phyloP scores from a whole-genome alignment of 2,113 vertebrate genomes.

The Trematocara macrostoma region DNA sequence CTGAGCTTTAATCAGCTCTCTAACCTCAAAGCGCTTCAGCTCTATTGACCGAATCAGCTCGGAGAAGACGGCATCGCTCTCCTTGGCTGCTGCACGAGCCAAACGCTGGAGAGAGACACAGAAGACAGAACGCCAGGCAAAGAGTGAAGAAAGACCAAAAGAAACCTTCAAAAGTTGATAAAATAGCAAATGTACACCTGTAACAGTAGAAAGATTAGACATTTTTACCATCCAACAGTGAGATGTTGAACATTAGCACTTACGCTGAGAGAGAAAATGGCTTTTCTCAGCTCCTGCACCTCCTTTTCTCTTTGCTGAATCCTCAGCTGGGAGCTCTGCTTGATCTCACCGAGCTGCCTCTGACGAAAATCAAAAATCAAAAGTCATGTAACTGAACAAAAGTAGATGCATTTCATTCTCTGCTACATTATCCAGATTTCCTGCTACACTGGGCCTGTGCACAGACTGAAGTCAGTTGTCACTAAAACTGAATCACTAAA shows the following conservation, averaged over 20 bases:
- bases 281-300: slow-evolving; percentile 64
- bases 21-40: slow-evolving; percentile 67
- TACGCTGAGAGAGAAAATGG: slow-evolving; percentile 63
- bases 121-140: neutral
- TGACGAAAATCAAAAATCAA: neutral
- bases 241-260: neutral
- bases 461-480: neutral
- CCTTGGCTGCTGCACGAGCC: slow-evolving; percentile 48
- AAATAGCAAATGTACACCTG: neutral
- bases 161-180: neutral
- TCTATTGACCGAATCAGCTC: slow-evolving; percentile 68
- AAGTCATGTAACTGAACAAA: neutral
- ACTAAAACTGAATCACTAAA: neutral
- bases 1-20: slow-evolving; percentile 71
- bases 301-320: slow-evolving; percentile 66
- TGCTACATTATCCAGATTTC: neutral
- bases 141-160: neutral
- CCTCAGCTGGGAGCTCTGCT: slow-evolving; percentile 52
- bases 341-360: slow-evolving; percentile 57
- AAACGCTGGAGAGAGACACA: slow-evolving; percentile 46
- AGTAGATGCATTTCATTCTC: neutral
- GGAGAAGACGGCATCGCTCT: slow-evolving; percentile 64
- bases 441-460: neutral
- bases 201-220: neutral
- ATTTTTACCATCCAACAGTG: neutral